Percentiles rank a stretch among this genome's conserved stretches.
phyloP scores from a whole-genome alignment of 2,113 vertebrate species.

The Oostethus manadensis region DNA sequence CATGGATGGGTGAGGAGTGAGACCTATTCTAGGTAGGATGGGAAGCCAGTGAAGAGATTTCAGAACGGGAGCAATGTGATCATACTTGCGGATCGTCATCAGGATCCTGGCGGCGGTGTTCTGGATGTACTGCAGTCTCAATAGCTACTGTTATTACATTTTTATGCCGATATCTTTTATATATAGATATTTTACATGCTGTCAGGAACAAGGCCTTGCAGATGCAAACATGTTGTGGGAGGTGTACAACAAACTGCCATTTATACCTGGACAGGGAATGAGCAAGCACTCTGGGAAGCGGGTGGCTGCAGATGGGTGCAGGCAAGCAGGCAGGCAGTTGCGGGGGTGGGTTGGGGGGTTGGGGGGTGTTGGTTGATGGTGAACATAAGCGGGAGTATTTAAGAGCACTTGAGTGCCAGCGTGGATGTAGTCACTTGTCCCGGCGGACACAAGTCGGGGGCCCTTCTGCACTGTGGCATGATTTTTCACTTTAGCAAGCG shows the following conservation, averaged over 20 bases:
- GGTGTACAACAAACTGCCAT: slow-evolving; percentile 91
- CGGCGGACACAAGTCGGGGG: slow-evolving; percentile 70
- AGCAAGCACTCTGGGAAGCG: slow-evolving; percentile 1
- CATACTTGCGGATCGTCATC: too few relatives aligned
- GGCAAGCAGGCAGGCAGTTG: neutral
- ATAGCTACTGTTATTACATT: too few relatives aligned
- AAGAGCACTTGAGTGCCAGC: slow-evolving; percentile 84
- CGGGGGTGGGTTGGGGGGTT: neutral
- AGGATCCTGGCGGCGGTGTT: too few relatives aligned
- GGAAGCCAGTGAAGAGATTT: too few relatives aligned
- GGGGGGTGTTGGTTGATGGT: neutral
- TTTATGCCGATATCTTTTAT: too few relatives aligned
- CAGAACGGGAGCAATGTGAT: too few relatives aligned
- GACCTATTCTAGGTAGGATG: too few relatives aligned
- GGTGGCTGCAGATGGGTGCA: slow-evolving; percentile 14
- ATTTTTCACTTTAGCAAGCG: slow-evolving; percentile 82
- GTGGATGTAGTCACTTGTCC: slow-evolving; percentile 78
- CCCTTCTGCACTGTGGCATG: slow-evolving; percentile 81
- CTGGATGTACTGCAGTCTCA: too few relatives aligned
- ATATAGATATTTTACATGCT: slow-evolving; percentile 76
- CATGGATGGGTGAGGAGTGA: too few relatives aligned
- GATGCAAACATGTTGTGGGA: slow-evolving; percentile 77
- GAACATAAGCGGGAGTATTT: slow-evolving; percentile 65
- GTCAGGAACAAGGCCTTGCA: slow-evolving; percentile 70
- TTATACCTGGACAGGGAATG: slow-evolving; percentile 78